A percentile compares a stretch with the other conserved stretches of the same genome.
Evolutionary conservation across 1,140 invertebrate species (phyloP).

Genomic region (Drosophila murphyi): DNA sequence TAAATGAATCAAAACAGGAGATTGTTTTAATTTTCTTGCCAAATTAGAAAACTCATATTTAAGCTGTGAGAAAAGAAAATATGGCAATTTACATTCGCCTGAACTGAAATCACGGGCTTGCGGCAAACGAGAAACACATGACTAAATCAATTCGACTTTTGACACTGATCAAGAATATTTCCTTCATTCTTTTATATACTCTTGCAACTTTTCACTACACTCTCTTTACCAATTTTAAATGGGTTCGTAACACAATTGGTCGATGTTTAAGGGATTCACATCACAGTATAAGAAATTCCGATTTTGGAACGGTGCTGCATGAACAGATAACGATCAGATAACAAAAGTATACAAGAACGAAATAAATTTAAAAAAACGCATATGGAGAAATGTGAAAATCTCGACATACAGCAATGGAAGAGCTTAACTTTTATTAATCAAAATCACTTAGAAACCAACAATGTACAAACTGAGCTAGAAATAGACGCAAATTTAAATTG

Average conservation of each 20-base stretch:
- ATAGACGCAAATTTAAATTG: conserved; percentile 72
- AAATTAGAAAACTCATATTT: too few species aligned
- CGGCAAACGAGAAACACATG: too few species aligned
- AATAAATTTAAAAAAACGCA: conserved; percentile 6
- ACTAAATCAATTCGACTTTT: too few species aligned
- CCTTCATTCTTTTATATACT: too few species aligned
- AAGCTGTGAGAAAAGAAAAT: too few species aligned
- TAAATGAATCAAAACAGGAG: too few species aligned
- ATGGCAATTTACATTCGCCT: too few species aligned
- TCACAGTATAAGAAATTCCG: neutral
- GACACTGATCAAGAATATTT: too few species aligned
- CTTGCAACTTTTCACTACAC: too few species aligned
- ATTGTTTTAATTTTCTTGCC: too few species aligned
- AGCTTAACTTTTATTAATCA: conserved; percentile 59
- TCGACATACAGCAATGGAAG: conserved; percentile 4
- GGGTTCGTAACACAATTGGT: neutral
- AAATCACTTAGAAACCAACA: conserved; percentile 64
- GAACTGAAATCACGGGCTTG: too few species aligned
- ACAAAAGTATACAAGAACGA: neutral
- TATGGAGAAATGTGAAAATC: neutral
- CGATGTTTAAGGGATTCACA: neutral
- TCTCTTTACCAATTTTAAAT: too few species aligned
- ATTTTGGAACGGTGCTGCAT: neutral
- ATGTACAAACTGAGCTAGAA: conserved; percentile 56
- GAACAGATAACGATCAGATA: conserved; percentile 28